These are phyloP conservation scores for Drosophila tristis DNA, from an alignment of 1,140 invertebrate genomes.

Conservation along the genomic window DNA sequence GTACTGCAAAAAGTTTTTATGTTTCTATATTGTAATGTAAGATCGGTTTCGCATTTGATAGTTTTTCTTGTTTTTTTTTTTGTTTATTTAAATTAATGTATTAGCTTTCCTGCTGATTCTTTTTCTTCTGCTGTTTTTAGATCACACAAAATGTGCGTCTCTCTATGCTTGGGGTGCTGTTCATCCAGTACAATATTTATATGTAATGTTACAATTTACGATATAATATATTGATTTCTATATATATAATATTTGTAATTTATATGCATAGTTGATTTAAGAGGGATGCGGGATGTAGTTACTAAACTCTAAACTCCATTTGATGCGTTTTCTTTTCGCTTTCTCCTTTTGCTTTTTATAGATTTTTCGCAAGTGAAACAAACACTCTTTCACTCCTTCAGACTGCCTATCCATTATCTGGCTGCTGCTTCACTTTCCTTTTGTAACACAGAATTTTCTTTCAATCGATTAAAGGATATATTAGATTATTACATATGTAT, in stretches of 20 bases:
- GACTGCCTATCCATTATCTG: slow-evolving; percentile 26
- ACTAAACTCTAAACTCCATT: slow-evolving; percentile 40
- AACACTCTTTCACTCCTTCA: neutral
- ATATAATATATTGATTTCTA: slow-evolving; percentile 27
- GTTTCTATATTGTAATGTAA: slow-evolving; percentile 38
- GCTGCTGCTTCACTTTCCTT: slow-evolving; percentile 32
- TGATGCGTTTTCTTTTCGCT: slow-evolving; percentile 3
- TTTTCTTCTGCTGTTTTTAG: slow-evolving; percentile 16
- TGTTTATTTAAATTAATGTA: slow-evolving; percentile 29
- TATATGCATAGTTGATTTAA: slow-evolving; percentile 45
- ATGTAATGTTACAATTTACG: slow-evolving; percentile 40
- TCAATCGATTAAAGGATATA: slow-evolving; percentile 48
- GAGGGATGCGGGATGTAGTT: slow-evolving; percentile 6
- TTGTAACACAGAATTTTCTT: slow-evolving; percentile 31
- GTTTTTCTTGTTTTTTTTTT: slow-evolving; percentile 9
- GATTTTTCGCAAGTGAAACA: too few relatives aligned
- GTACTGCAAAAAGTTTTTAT: slow-evolving; percentile 61
- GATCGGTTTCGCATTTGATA: slow-evolving; percentile 11
- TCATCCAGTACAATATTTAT: slow-evolving; percentile 45
- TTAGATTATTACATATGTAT: slow-evolving; percentile 29
- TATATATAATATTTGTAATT: slow-evolving; percentile 25
- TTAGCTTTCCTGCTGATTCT: slow-evolving; percentile 13
- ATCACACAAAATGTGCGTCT: slow-evolving; percentile 27
- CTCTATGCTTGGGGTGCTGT: slow-evolving; percentile 28
- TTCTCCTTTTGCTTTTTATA: slow-evolving; percentile 11